Conservation (phyloP, 2,888 invertebrate species). For the Amblyjoppa fuscipennis region DNA sequence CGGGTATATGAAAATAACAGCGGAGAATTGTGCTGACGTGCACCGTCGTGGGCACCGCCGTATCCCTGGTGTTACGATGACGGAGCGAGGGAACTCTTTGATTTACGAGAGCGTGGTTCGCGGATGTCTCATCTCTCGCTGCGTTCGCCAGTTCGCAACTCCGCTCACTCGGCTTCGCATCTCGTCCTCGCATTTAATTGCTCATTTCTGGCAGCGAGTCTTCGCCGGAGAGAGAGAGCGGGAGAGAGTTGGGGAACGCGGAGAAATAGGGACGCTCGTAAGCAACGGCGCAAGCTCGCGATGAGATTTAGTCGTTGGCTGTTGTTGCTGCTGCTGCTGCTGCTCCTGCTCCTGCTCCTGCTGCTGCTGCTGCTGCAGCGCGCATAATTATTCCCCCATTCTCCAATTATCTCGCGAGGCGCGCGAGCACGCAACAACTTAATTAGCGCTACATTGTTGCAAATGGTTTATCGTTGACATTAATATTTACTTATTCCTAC, state of each 20-base stretch:
- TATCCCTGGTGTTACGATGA: conserved; percentile 19
- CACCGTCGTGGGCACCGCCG: background rate
- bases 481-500: conserved; percentile 22
- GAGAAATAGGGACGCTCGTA: conserved; percentile 32
- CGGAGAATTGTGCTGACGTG: background rate
- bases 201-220: conserved; percentile 50
- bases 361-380: background rate
- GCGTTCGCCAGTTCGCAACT: conserved; percentile 35
- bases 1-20: background rate
- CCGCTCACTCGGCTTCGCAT: conserved; percentile 49
- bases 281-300: conserved; percentile 9
- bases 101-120: conserved; percentile 61
- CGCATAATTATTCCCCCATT: conserved; percentile 52
- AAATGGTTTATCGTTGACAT: conserved; percentile 24
- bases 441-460: conserved; percentile 53
- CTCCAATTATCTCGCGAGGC: conserved; percentile 54
- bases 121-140: conserved; percentile 64
- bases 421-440: conserved; percentile 45
- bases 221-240: conserved; percentile 41
- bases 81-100: conserved; percentile 44
- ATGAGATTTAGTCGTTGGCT: conserved; percentile 48
- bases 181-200: conserved; percentile 52
- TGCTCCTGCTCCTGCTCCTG: background rate
- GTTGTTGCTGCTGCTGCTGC: background rate
- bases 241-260: conserved; percentile 40